A percentile compares a stretch with the other conserved stretches of the same genome.
These are phyloP conservation scores for Hecatera dysodea DNA, from an alignment of 2,888 invertebrate species.

Conservation along the genomic window DNA sequence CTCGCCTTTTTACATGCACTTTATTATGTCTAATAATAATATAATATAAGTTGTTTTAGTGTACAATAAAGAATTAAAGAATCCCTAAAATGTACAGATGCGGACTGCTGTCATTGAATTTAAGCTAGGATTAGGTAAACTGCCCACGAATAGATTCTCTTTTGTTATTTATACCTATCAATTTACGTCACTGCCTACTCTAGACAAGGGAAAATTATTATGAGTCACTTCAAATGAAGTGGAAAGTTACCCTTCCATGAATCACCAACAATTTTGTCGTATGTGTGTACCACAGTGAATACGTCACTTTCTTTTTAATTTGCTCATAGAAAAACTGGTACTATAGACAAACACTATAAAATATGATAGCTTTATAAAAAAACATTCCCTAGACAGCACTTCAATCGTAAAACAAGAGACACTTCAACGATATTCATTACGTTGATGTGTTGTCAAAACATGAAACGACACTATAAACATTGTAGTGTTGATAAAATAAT, in stretches of 20 bases:
- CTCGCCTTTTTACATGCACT: too few species aligned
- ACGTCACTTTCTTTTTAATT: not conserved
- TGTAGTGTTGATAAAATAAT: not conserved
- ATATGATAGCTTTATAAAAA: conserved; percentile 27
- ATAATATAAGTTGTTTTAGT: too few species aligned
- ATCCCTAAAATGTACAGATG: too few species aligned
- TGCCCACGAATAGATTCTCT: not conserved
- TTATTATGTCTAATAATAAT: too few species aligned
- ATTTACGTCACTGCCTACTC: not conserved
- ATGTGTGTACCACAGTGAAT: conserved; percentile 20
- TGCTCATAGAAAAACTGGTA: not conserved
- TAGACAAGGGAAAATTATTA: conserved; percentile 13
- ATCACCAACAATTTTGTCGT: conserved; percentile 5
- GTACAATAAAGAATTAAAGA: too few species aligned
- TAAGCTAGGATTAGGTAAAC: not conserved
- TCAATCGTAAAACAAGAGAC: not conserved
- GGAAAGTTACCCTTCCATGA: not conserved
- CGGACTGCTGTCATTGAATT: not conserved
- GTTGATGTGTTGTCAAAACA: conserved; percentile 8
- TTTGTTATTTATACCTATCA: not conserved
- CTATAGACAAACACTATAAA: conserved; percentile 12
- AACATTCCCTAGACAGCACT: conserved; percentile 1
- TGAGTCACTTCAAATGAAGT: not conserved
- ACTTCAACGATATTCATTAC: conserved; percentile 32
- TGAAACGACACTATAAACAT: not conserved